Percentiles rank a stretch among this genome's conserved stretches.
Evolutionary conservation across 2,113 vertebrate genomes (phyloP).

Genomic region (Pardalotus punctatus): DNA sequence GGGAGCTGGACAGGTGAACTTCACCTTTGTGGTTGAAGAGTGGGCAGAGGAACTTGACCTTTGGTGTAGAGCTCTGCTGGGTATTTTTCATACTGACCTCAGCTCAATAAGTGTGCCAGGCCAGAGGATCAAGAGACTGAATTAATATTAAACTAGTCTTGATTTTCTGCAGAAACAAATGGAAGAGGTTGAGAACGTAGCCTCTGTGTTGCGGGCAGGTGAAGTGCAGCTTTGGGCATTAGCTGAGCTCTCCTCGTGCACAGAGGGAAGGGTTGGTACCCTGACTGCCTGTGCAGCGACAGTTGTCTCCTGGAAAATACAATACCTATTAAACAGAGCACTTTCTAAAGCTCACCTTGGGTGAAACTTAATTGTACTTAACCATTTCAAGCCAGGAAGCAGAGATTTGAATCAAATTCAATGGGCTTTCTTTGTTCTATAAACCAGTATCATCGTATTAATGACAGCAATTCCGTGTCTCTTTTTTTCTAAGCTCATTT

Average conservation of each 20-base stretch:
- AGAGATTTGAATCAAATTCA: not conserved
- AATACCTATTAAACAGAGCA: not conserved
- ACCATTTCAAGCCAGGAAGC: not conserved
- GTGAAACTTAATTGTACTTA: not conserved
- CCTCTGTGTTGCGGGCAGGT: not conserved
- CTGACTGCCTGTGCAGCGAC: not conserved
- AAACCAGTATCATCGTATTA: not conserved
- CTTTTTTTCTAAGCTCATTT: not conserved
- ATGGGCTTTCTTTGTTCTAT: not conserved
- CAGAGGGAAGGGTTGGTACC: not conserved
- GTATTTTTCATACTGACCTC: not conserved
- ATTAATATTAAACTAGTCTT: not conserved
- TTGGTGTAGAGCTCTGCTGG: not conserved
- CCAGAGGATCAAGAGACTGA: not conserved
- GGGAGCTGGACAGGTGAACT: not conserved
- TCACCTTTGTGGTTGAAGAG: not conserved
- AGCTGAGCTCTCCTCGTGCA: rapidly evolving
- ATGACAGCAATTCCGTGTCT: not conserved
- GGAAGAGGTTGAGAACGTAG: not conserved
- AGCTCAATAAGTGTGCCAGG: not conserved
- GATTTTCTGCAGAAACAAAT: not conserved
- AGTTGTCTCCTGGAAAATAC: not conserved
- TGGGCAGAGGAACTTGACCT: not conserved
- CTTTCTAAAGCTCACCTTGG: not conserved
- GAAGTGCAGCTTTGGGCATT: too few species aligned